phyloP scores from a whole-genome alignment of 1,140 invertebrate species.

The Trichomalopsis sarcophagae region DNA sequence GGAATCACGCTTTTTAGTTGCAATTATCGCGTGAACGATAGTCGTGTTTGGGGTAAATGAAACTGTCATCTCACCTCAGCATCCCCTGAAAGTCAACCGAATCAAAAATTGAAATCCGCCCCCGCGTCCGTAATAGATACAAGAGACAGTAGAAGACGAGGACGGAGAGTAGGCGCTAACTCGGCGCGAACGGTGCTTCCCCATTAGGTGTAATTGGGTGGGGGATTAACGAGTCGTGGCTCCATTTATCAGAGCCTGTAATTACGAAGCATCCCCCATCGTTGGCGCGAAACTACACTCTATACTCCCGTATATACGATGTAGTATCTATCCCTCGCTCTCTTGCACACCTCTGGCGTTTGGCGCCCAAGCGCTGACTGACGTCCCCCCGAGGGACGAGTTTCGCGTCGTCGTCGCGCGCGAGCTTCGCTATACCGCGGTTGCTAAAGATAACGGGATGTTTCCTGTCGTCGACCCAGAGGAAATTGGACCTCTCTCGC shows the following conservation, averaged over 20 bases:
- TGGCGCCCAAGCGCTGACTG: constrained; percentile 61
- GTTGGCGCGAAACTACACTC: constrained; percentile 56
- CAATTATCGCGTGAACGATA: background rate
- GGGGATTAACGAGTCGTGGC: constrained; percentile 74
- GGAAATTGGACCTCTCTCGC: constrained; percentile 53
- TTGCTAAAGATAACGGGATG: constrained; percentile 72
- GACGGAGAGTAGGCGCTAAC: background rate
- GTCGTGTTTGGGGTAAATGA: too few species aligned
- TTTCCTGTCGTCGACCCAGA: constrained; percentile 65
- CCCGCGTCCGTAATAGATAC: too few species aligned
- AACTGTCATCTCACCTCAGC: background rate
- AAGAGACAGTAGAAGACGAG: background rate
- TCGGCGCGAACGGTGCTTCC: constrained; percentile 52
- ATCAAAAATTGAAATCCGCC: constrained; percentile 42
- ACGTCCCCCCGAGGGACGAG: constrained; percentile 73
- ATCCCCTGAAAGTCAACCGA: background rate
- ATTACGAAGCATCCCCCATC: constrained; percentile 71
- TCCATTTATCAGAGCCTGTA: constrained; percentile 74
- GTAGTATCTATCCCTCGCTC: constrained; percentile 42
- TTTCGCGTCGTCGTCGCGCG: constrained; percentile 61
- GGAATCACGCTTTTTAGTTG: background rate
- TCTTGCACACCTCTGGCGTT: constrained; percentile 60
- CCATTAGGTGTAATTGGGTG: constrained; percentile 73
- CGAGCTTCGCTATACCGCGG: background rate
- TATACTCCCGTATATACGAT: background rate